Percentiles rank a stretch among this genome's conserved stretches.
Evolutionary conservation across 2,888 invertebrate genomes (phyloP).

Genomic region (Synergus laeviventris): DNA sequence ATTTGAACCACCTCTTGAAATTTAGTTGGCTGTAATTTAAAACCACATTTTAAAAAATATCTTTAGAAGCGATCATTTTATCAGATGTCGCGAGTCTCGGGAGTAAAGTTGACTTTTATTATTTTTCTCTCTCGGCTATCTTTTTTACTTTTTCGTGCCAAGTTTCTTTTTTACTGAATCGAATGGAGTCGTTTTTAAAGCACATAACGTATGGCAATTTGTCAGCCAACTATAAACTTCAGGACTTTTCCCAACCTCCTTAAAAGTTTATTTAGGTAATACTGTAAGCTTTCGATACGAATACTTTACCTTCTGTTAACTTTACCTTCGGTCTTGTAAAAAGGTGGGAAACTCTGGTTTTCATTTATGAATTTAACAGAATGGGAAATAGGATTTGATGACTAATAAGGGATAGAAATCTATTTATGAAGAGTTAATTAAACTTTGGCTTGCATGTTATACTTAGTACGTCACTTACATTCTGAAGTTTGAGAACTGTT

Average conservation of each 20-base stretch:
- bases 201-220: neutral
- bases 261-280: neutral
- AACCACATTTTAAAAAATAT: too few species aligned
- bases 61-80: neutral
- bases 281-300: conserved; percentile 15
- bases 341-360: neutral
- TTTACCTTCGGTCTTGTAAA: neutral
- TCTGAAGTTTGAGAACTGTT: conserved; percentile 34
- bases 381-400: conserved; percentile 19
- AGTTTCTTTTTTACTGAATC: neutral
- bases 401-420: conserved; percentile 8
- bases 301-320: neutral
- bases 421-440: conserved; percentile 9
- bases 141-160: neutral
- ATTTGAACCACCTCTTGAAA: neutral
- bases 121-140: neutral
- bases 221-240: neutral
- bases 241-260: neutral
- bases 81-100: neutral
- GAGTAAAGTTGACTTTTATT: neutral
- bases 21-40: neutral
- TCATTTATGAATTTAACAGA: neutral
- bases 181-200: conserved; percentile 1
- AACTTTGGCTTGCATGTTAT: conserved; percentile 22
- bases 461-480: conserved; percentile 2